Conservation (phyloP, 2,797 vertebrate genomes). For the Cossypha niveicapilla region DNA sequence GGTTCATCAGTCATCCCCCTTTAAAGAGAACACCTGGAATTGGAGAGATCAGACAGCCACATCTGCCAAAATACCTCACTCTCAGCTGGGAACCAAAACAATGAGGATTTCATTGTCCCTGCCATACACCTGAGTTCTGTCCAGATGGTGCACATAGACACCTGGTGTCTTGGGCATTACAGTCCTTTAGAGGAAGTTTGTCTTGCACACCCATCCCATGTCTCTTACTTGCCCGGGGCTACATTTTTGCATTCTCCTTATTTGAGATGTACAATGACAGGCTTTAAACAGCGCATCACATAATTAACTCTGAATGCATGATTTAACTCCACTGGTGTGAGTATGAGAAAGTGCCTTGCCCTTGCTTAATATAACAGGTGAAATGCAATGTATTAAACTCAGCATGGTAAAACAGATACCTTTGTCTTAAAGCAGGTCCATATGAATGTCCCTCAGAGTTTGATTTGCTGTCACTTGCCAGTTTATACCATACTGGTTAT, state of each 20-base stretch:
- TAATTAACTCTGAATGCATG: constrained; percentile 16
- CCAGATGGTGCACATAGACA: not conserved
- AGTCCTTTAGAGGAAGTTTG: not conserved
- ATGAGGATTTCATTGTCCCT: not conserved
- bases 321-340: not conserved
- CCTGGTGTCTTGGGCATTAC: not conserved
- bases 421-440: not conserved
- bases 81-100: not conserved
- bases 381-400: not conserved
- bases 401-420: not conserved
- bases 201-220: not conserved
- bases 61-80: not conserved
- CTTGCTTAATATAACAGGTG: not conserved
- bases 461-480: not conserved
- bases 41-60: not conserved
- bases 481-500: not conserved
- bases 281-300: not conserved
- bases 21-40: not conserved
- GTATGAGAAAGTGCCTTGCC: not conserved
- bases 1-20: not conserved
- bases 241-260: not conserved
- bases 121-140: not conserved
- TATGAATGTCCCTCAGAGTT: not conserved
- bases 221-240: not conserved
- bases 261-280: not conserved